A percentile compares a stretch with the other conserved stretches of the same genome.
Conservation (phyloP, 2,797 vertebrate species). For the Cottoperca gobio region DNA sequence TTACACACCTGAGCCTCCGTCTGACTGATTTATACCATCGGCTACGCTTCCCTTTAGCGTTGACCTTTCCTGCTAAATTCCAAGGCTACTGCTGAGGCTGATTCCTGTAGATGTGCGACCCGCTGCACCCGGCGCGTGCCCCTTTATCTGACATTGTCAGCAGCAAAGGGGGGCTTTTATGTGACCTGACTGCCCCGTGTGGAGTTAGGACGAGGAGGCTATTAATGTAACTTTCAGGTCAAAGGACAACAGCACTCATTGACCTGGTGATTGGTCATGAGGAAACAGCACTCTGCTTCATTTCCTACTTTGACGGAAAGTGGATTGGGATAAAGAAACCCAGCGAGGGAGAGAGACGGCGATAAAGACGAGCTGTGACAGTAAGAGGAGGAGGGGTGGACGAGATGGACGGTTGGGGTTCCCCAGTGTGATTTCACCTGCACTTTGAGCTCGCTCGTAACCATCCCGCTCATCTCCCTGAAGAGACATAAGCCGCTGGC, state of each 20-base stretch:
- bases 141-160: conserved; percentile 54
- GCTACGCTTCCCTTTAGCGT: conserved; percentile 45
- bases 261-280: conserved; percentile 50
- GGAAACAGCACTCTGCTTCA: conserved; percentile 33
- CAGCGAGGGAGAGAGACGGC: background rate
- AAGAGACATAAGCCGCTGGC: conserved; percentile 47
- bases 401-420: conserved; percentile 5
- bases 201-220: conserved; percentile 36
- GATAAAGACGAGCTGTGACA: background rate
- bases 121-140: conserved; percentile 5
- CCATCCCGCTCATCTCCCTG: conserved; percentile 31
- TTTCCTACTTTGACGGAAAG: conserved; percentile 34
- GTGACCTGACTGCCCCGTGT: conserved; percentile 49
- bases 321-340: conserved; percentile 22
- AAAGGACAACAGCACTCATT: conserved; percentile 27
- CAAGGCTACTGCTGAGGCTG: conserved; percentile 40
- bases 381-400: background rate
- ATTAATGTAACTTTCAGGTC: conserved; percentile 48
- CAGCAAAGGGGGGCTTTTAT: conserved; percentile 34
- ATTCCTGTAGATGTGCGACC: conserved; percentile 9
- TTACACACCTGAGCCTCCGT: conserved; percentile 44
- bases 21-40: conserved; percentile 33
- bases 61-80: conserved; percentile 62
- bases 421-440: conserved; percentile 45
- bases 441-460: conserved; percentile 34